Evolutionary conservation across 2,797 vertebrate species (phyloP).

Genomic region (Enteromius unitaeniatus): DNA sequence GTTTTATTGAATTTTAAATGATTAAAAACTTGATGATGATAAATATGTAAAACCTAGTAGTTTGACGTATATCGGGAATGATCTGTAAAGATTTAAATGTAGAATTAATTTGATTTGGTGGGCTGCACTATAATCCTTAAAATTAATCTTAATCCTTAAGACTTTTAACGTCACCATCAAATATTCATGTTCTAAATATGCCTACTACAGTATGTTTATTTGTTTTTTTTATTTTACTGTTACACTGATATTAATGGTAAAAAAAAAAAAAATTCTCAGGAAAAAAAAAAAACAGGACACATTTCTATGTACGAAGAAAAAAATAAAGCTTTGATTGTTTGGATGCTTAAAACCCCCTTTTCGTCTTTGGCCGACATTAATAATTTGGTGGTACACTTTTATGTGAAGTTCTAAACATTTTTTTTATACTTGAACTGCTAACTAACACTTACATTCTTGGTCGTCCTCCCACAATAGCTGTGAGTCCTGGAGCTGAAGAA

Average conservation of each 20-base stretch:
- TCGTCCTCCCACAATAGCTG: slow-evolving; percentile 79
- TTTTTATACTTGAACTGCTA: not conserved
- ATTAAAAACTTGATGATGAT: too few relatives aligned
- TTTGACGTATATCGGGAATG: too few relatives aligned
- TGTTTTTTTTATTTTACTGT: not conserved
- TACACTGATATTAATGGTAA: not conserved
- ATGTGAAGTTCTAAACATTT: not conserved
- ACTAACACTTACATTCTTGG: slow-evolving; percentile 81
- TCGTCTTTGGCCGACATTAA: not conserved
- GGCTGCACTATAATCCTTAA: not conserved
- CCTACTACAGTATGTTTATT: not conserved
- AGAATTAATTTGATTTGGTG: not conserved
- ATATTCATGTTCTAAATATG: not conserved
- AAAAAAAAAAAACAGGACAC: not conserved
- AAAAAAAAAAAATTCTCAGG: too few relatives aligned
- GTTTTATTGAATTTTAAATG: too few relatives aligned
- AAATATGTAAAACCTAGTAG: too few relatives aligned
- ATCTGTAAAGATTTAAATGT: not conserved
- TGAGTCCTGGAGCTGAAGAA: slow-evolving; percentile 83
- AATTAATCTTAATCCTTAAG: too few relatives aligned
- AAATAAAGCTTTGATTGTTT: not conserved
- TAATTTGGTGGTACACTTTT: not conserved
- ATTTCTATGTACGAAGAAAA: not conserved
- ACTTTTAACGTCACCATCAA: not conserved
- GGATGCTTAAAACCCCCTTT: not conserved